These are phyloP conservation scores for Caerostris extrusa DNA, from an alignment of 1,140 invertebrate species.

Conservation along the genomic window DNA sequence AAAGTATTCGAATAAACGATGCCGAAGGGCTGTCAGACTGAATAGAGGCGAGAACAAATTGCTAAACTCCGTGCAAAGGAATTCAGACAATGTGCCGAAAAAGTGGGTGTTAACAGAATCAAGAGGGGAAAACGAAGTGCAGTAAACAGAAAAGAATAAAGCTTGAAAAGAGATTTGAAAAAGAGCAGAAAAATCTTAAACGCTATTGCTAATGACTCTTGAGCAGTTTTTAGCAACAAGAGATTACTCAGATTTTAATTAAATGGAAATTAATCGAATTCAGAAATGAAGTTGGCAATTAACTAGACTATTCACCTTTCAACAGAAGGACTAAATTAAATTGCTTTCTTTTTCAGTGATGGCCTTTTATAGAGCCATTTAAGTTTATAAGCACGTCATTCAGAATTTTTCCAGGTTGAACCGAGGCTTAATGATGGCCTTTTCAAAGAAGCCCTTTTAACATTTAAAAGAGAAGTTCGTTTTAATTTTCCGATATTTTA, in stretches of 20 bases:
- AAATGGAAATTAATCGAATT: conserved; percentile 36
- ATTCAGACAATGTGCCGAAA: conserved; percentile 17
- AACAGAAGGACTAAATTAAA: conserved; percentile 20
- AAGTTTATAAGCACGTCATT: neutral
- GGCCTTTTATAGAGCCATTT: neutral
- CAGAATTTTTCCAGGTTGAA: neutral
- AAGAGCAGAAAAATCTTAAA: conserved; percentile 9
- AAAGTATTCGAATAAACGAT: conserved; percentile 27
- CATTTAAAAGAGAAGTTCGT: too few species aligned
- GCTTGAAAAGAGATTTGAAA: neutral
- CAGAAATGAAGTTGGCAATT: conserved; percentile 20
- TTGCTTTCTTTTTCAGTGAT: neutral
- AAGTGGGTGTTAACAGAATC: neutral
- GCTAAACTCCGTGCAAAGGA: conserved; percentile 32
- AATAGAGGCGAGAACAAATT: conserved; percentile 28
- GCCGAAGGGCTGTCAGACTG: conserved; percentile 7
- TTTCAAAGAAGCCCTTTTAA: neutral
- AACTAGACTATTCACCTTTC: neutral
- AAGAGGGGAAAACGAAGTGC: neutral
- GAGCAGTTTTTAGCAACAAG: neutral
- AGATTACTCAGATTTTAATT: conserved; percentile 35
- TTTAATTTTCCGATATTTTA: too few species aligned
- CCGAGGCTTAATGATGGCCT: neutral
- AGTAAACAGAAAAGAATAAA: conserved; percentile 4
- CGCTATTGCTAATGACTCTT: conserved; percentile 1